Percentiles rank a stretch among this genome's conserved stretches.
These are phyloP conservation scores for Rhinoraja longicauda DNA, from an alignment of 2,797 vertebrate genomes.

Conservation along the genomic window DNA sequence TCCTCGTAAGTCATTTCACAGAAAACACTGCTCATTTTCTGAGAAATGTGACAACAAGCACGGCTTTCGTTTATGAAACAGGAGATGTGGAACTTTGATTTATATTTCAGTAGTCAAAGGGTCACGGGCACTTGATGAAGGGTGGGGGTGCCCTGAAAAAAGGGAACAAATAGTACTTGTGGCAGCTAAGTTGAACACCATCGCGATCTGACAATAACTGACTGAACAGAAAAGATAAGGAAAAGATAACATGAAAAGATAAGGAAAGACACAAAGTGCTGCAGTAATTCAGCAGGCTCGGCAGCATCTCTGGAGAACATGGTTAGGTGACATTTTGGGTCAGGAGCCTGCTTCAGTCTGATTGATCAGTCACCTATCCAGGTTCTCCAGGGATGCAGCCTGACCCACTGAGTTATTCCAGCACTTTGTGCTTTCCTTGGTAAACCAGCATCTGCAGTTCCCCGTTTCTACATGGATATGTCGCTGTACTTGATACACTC, in stretches of 20 bases:
- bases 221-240: background rate
- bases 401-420: too few species aligned
- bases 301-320: too few species aligned
- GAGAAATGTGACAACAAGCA: constrained; percentile 15
- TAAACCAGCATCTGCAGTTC: too few species aligned
- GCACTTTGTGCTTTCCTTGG: too few species aligned
- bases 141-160: background rate
- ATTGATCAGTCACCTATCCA: too few species aligned
- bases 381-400: too few species aligned
- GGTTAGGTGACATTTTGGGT: too few species aligned
- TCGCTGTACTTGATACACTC: background rate
- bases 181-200: background rate
- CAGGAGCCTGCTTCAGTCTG: too few species aligned
- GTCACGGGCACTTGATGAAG: background rate
- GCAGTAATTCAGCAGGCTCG: too few species aligned
- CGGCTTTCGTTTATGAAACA: constrained; percentile 22
- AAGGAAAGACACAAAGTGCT: too few species aligned
- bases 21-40: constrained; percentile 25
- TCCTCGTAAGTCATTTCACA: constrained; percentile 11
- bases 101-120: background rate
- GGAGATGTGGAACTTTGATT: constrained; percentile 35
- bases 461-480: background rate
- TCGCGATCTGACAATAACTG: background rate
- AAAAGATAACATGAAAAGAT: too few species aligned
- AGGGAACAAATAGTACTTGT: background rate